These are phyloP conservation scores for Argyresthia goedartella DNA, from an alignment of 2,888 invertebrate species.

Conservation along the genomic window DNA sequence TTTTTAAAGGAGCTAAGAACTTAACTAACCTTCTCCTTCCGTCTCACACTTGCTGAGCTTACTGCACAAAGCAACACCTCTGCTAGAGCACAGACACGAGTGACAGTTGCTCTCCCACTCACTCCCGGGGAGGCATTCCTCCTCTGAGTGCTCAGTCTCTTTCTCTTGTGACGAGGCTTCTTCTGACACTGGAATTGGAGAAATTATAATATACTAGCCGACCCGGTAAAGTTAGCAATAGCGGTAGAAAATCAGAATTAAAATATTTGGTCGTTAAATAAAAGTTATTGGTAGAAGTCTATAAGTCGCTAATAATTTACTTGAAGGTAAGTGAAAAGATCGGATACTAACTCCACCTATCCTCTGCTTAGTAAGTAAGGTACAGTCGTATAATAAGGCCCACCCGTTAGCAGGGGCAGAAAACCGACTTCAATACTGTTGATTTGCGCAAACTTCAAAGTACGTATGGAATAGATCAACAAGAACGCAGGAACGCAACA, in stretches of 20 bases:
- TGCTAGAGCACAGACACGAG: slow-evolving; percentile 30
- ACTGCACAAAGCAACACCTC: slow-evolving; percentile 29
- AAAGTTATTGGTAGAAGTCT: too few relatives aligned
- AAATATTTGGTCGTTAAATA: background rate
- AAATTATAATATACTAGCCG: background rate
- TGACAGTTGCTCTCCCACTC: slow-evolving; percentile 47
- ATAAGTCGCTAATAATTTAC: too few relatives aligned
- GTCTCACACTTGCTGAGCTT: background rate
- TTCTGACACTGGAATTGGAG: background rate
- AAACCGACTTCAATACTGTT: too few relatives aligned
- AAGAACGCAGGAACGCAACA: too few relatives aligned
- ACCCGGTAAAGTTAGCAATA: background rate
- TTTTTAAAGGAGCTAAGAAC: background rate
- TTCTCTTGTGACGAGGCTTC: background rate
- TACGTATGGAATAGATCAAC: too few relatives aligned
- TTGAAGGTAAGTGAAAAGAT: background rate
- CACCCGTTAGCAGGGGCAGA: too few relatives aligned
- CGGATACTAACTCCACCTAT: too few relatives aligned
- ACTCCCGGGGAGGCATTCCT: slow-evolving; percentile 33
- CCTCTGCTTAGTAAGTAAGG: too few relatives aligned
- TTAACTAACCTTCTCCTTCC: background rate
- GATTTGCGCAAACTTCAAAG: too few relatives aligned
- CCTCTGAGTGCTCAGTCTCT: slow-evolving; percentile 7
- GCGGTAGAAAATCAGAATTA: background rate
- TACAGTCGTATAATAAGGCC: too few relatives aligned